Conservation (phyloP, 1,140 invertebrate species). For the Conus ventricosus region DNA sequence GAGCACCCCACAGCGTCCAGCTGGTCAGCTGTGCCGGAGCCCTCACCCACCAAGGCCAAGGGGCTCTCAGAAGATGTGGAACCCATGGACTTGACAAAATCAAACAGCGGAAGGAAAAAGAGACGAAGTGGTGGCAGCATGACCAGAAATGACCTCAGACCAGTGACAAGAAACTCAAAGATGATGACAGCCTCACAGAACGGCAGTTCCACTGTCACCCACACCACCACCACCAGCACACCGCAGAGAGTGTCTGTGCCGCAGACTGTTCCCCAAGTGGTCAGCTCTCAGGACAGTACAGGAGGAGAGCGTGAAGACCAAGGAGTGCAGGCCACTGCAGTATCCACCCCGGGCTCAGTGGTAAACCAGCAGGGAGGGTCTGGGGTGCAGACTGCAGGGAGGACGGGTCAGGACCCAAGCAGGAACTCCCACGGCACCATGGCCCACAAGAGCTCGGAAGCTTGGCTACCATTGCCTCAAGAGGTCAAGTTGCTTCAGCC, state of each 20-base stretch:
- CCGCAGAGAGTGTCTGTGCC: neutral
- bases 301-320: neutral
- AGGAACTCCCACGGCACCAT: neutral
- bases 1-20: too few relatives aligned
- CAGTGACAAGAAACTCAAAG: neutral
- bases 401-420: neutral
- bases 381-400: neutral
- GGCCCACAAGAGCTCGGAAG: neutral
- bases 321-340: neutral
- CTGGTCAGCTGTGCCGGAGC: too few relatives aligned
- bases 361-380: neutral
- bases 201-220: neutral
- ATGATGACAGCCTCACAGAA: neutral
- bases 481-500: neutral
- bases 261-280: neutral
- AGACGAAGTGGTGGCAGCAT: neutral
- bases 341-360: neutral
- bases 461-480: neutral
- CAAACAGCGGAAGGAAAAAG: neutral
- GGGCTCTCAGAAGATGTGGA: neutral
- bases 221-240: neutral
- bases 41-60: too few relatives aligned
- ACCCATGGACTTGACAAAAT: constrained; percentile 3
- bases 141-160: neutral
- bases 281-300: neutral